Percentiles rank a stretch among this genome's conserved stretches.
Evolutionary conservation across 1,140 invertebrate species (phyloP).

Genomic region (Lanistes nyassanus): DNA sequence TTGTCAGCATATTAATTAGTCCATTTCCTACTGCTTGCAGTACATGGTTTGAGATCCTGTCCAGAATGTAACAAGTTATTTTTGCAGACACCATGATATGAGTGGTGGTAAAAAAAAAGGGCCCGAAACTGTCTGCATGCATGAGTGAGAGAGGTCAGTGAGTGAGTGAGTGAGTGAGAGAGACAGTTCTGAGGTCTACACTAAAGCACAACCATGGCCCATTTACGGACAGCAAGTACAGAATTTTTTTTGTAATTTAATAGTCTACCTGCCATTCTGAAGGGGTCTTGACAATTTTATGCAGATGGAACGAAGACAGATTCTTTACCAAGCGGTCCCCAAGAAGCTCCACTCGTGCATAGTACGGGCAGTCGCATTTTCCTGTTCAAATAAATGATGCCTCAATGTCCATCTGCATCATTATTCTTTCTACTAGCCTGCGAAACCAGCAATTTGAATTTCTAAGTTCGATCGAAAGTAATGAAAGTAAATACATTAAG

Average conservation of each 20-base stretch:
- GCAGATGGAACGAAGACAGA: slow-evolving; percentile 62
- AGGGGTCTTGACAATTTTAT: slow-evolving; percentile 62
- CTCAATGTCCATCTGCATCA: not conserved
- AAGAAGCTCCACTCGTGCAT: slow-evolving; percentile 62
- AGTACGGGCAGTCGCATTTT: slow-evolving; percentile 65
- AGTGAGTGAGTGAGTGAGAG: no score
- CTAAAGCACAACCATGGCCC: no score
- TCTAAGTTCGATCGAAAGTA: not conserved
- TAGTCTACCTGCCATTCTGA: slow-evolving; percentile 60
- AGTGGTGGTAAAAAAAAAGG: no score
- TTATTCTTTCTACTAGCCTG: not conserved
- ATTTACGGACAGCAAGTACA: no score
- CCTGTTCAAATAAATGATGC: slow-evolving; percentile 48
- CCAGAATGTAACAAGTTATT: no score
- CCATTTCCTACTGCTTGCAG: no score
- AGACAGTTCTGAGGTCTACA: no score
- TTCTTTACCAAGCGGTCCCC: slow-evolving; percentile 62
- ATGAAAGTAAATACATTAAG: not conserved
- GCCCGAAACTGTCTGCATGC: no score
- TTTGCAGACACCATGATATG: no score
- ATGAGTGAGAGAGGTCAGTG: no score
- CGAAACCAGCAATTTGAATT: not conserved
- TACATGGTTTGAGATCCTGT: no score
- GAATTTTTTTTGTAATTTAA: not conserved
- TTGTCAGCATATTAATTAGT: no score